Evolutionary conservation across 2,888 invertebrate genomes (phyloP).

Genomic region (Drosophila atripex): DNA sequence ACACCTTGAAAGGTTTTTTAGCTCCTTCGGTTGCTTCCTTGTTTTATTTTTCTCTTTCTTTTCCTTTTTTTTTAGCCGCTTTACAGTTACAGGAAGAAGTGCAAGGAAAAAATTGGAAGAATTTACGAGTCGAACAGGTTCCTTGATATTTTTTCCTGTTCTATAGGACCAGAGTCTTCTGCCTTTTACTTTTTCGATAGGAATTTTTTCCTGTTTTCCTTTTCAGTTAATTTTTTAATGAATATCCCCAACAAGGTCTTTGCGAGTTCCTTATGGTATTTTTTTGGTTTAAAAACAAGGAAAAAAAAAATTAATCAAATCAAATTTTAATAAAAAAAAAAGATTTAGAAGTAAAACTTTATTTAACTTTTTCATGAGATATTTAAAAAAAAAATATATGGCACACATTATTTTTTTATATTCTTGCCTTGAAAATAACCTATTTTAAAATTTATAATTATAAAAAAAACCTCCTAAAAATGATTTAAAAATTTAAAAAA

Average conservation of each 20-base stretch:
- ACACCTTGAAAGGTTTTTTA: constrained; percentile 5
- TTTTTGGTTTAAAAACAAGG: no score
- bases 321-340: no score
- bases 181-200: constrained; percentile 6
- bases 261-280: background rate
- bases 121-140: background rate
- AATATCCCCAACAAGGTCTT: background rate
- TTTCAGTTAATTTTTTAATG: background rate
- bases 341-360: no score
- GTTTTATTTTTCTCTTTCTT: background rate
- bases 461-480: no score
- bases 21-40: constrained; percentile 1
- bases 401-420: no score
- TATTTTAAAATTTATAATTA: no score
- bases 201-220: background rate
- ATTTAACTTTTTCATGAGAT: no score
- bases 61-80: background rate
- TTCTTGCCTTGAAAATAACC: no score
- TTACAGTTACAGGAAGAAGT: constrained; percentile 3
- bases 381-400: no score
- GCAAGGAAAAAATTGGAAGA: background rate
- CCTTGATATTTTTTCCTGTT: background rate
- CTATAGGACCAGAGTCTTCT: background rate
- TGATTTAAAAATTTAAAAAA: no score
- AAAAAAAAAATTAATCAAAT: no score